Conservation (phyloP, 2,113 vertebrate genomes). For the Pseudonaja textilis region DNA sequence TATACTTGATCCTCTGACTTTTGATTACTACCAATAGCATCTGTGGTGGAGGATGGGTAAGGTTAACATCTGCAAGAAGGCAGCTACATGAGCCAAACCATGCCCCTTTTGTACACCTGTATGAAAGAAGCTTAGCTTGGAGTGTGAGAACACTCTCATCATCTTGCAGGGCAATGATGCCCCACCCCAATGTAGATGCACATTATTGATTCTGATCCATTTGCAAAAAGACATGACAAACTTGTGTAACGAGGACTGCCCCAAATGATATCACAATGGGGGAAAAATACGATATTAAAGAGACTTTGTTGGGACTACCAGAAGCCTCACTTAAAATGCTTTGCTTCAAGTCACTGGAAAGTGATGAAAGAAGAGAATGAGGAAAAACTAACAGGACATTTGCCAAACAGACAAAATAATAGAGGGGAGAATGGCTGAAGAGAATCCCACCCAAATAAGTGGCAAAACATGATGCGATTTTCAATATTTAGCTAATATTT, state of each 20-base stretch:
- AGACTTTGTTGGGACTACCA: neutral
- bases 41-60: neutral
- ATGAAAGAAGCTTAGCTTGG: neutral
- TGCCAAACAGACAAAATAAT: neutral
- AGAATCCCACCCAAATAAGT: neutral
- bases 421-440: neutral
- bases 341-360: neutral
- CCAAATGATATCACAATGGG: neutral
- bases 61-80: neutral
- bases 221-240: neutral
- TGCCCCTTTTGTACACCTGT: neutral
- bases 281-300: neutral
- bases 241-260: neutral
- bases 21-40: neutral
- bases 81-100: neutral
- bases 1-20: neutral
- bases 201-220: neutral
- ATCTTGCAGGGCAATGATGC: neutral
- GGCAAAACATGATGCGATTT: neutral
- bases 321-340: neutral
- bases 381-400: neutral
- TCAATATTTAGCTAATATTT: slow-evolving; percentile 3
- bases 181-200: neutral
- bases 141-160: neutral
- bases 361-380: neutral